Percentiles rank a stretch among this genome's conserved stretches.
phyloP scores from a whole-genome alignment of 2,888 invertebrate species.

The Abrostola triplasia region DNA sequence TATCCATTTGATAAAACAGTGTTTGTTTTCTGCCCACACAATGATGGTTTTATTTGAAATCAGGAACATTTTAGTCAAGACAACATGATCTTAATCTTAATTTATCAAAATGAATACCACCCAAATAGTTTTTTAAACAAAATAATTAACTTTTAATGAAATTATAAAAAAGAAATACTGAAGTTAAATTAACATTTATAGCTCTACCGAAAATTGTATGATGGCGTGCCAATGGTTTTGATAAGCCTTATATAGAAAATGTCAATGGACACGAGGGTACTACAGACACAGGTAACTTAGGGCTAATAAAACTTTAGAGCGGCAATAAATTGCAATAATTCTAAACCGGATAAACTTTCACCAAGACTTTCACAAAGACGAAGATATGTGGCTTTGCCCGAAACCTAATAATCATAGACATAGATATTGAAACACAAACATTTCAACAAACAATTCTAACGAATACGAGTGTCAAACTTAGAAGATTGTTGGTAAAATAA shows the following conservation, averaged over 20 bases:
- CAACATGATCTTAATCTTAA: slow-evolving; percentile 35
- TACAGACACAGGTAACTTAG: slow-evolving; percentile 3
- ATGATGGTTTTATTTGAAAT: slow-evolving; percentile 23
- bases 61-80: slow-evolving; percentile 18
- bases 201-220: no score
- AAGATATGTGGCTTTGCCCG: slow-evolving; percentile 8
- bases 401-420: slow-evolving; percentile 17
- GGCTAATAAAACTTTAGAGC: slow-evolving; percentile 38
- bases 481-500: slow-evolving; percentile 32
- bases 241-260: slow-evolving; percentile 3
- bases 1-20: slow-evolving; percentile 1
- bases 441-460: slow-evolving; percentile 22
- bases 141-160: no score
- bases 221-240: not conserved
- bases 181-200: no score
- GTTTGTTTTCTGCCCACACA: slow-evolving; percentile 23
- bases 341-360: slow-evolving; percentile 30
- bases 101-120: slow-evolving; percentile 30
- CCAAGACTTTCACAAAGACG: slow-evolving; percentile 30
- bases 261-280: not conserved
- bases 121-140: slow-evolving; percentile 18
- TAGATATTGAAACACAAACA: slow-evolving; percentile 3
- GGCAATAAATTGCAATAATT: slow-evolving; percentile 20
- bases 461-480: slow-evolving; percentile 42
- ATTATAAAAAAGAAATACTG: no score